phyloP scores from a whole-genome alignment of 1,140 invertebrate genomes.

The Ruditapes philippinarum region DNA sequence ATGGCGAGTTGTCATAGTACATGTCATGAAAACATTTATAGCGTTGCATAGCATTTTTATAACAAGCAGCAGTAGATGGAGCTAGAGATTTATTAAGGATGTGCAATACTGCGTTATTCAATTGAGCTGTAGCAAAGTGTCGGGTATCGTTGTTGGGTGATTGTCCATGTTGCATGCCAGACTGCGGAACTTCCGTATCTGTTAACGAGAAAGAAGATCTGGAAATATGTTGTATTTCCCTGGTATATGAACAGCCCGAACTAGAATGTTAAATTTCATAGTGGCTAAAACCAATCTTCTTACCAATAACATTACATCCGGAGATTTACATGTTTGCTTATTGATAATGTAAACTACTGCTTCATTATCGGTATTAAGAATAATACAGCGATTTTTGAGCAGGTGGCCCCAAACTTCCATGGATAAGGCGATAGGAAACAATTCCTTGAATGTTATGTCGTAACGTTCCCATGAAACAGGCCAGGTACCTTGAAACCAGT shows the following conservation, averaged over 20 bases:
- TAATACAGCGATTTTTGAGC: not conserved
- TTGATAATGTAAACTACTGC: constrained; percentile 65
- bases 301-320: constrained; percentile 42
- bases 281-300: constrained; percentile 47
- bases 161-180: constrained; percentile 40
- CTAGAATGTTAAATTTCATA: constrained; percentile 63
- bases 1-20: not conserved
- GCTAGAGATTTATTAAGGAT: not conserved
- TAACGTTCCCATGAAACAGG: not conserved
- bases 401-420: constrained; percentile 21
- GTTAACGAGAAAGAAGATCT: constrained; percentile 64
- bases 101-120: not conserved
- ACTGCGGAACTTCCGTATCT: constrained; percentile 29
- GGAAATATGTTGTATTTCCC: constrained; percentile 57
- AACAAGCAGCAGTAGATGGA: not conserved
- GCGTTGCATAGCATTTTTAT: not conserved
- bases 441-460: constrained; percentile 44
- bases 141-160: not conserved
- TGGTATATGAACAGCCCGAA: constrained; percentile 56
- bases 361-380: constrained; percentile 55
- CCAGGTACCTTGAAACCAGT: constrained; percentile 43
- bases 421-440: constrained; percentile 59
- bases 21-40: not conserved
- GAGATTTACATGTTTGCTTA: constrained; percentile 5
- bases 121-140: not conserved